A percentile compares a stretch with the other conserved stretches of the same genome.
Evolutionary conservation across 2,113 vertebrate genomes (phyloP).

Genomic region (Oenanthe oenanthe): DNA sequence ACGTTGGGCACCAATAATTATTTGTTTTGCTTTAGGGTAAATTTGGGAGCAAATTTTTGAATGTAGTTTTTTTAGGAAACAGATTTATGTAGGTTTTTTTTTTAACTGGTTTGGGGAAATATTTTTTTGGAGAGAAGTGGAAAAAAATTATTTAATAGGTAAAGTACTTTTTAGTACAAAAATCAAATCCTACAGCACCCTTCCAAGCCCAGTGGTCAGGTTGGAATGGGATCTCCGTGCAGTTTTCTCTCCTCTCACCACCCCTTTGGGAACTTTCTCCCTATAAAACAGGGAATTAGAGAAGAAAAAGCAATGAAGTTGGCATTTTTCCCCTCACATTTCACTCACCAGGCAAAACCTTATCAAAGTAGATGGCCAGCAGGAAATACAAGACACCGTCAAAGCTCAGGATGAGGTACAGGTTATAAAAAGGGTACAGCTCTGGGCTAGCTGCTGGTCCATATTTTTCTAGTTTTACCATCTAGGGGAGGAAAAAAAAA

Average conservation of each 20-base stretch:
- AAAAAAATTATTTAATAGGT: too few relatives aligned
- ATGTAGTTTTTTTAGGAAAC: too few relatives aligned
- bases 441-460: slow-evolving; percentile 67
- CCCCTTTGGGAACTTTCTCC: not conserved
- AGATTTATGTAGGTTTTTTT: too few relatives aligned
- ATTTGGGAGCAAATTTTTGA: too few relatives aligned
- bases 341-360: slow-evolving; percentile 84
- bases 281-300: not conserved
- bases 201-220: not conserved
- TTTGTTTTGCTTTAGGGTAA: not conserved
- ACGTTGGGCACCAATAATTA: not conserved
- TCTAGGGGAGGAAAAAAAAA: slow-evolving; percentile 54
- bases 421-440: slow-evolving; percentile 74
- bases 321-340: not conserved
- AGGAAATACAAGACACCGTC: slow-evolving; percentile 86
- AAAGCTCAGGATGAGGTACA: slow-evolving; percentile 78
- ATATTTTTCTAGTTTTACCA: slow-evolving; percentile 81
- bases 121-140: too few relatives aligned
- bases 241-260: not conserved
- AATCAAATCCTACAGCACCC: not conserved
- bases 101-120: too few relatives aligned
- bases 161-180: too few relatives aligned
- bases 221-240: not conserved
- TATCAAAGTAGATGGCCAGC: slow-evolving; percentile 86
- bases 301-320: not conserved